Base-by-base conservation (phyloP, 2,113 vertebrate species). In the Mormyrus iriodes region DNA sequence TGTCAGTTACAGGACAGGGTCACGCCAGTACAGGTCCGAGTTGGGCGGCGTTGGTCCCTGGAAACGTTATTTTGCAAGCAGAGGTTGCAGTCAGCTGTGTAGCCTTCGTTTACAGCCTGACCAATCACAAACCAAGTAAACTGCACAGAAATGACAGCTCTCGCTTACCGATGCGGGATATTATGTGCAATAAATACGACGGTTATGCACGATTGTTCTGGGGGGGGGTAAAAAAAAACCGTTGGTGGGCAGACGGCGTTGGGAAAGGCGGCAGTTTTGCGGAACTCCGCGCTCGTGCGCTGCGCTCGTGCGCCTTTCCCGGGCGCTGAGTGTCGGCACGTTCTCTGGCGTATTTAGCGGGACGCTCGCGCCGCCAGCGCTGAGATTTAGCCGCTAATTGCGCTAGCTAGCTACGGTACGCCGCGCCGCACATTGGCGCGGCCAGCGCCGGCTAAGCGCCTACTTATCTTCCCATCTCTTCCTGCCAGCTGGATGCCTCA, bases 11-110 rank as follows among this genome's bases (percentile, higher is more conserved):
- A 21, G 51, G 76, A 58, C 44, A 89, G 76, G 88, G 88, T 89
- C 73, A 58, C 76, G 88, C 73, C 48, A 89, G 49, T 46, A 35
- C 76, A 55, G 51, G 12, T 53, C 49, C 49, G 21, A 61, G 39
- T 35, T 53, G 39, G 88, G 76, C 88, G 88, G 51, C n/a, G 79
- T 61, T 58, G 79, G 79, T 85, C 65, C 49, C n/a, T 39, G 69
- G 31, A 88, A 52, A 49, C 44, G 31, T 88, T 82, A 82, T 88
- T 88, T 58, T 31, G 87, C 51, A 48, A 42, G n/a, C 35, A 76
- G 48, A 53, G 73, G 51, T 79, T 82, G 88, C 73, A 55, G 48
- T 79, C 88, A 88, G 88, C 69, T 82, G 88, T 88, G 88, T 82
- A 35, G 49, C 65, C 31, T 53, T 55, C 39, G 76, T 53, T 42